phyloP scores from a whole-genome alignment of 2,888 invertebrate genomes.

The Tanytarsus gracilentus region DNA sequence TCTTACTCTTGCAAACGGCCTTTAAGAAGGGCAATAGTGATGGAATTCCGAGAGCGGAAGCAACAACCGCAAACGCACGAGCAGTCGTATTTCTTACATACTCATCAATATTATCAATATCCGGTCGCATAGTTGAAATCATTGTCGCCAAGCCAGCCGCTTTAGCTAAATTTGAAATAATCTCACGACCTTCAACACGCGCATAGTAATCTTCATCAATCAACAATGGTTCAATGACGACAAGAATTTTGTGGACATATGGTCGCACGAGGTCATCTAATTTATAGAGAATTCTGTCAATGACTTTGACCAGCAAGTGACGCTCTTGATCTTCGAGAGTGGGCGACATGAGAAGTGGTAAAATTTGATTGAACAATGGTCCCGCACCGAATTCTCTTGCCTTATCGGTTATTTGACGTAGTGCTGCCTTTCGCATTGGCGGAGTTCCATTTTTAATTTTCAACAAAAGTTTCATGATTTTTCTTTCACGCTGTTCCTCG shows the following conservation, averaged over 20 bases:
- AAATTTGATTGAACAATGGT: conserved; percentile 96
- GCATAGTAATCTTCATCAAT: conserved; percentile 99
- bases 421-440: conserved; percentile 96
- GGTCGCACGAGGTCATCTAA: conserved; percentile 96
- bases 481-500: conserved; percentile 95
- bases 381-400: conserved; percentile 98
- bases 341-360: conserved; percentile 98
- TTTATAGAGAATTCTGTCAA: conserved; percentile 96
- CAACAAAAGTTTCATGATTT: conserved; percentile 95
- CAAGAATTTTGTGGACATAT: conserved; percentile 98
- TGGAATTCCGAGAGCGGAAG: conserved; percentile 95
- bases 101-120: conserved; percentile 99
- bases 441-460: conserved; percentile 99
- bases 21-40: conserved; percentile 95
- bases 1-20: conserved; percentile 97
- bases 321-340: conserved; percentile 98
- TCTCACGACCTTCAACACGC: conserved; percentile 97
- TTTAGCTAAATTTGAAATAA: conserved; percentile 97
- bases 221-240: conserved; percentile 95
- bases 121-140: conserved; percentile 99
- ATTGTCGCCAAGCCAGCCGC: conserved; percentile 98
- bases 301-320: conserved; percentile 96
- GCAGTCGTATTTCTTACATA: conserved; percentile 99
- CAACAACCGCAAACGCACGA: conserved; percentile 98
- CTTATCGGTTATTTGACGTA: conserved; percentile 97